Percentiles rank a stretch among this genome's conserved stretches.
Evolutionary conservation across 2,113 vertebrate species (phyloP).

Genomic region (Reinhardtius hippoglossoides): DNA sequence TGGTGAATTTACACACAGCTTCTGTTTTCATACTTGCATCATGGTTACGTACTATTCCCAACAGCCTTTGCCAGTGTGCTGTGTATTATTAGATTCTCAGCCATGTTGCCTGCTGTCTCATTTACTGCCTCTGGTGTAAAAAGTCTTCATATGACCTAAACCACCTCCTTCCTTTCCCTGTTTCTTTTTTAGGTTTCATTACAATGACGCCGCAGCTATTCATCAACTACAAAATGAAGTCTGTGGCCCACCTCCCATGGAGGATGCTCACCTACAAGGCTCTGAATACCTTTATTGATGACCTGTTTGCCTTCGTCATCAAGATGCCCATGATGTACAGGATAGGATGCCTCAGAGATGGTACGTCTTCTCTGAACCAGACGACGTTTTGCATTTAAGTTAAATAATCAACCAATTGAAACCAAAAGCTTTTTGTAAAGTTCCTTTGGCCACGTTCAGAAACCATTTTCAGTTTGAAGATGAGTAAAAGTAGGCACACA

Average conservation of each 20-base stretch:
- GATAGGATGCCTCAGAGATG: conserved; percentile 95
- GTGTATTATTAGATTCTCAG: conserved; percentile 45
- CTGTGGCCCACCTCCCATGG: conserved; percentile 96
- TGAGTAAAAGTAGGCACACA: not conserved
- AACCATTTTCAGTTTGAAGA: not conserved
- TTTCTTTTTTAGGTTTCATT: conserved; percentile 86
- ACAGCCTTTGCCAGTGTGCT: conserved; percentile 18
- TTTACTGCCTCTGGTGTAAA: conserved; percentile 10
- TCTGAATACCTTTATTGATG: conserved; percentile 96
- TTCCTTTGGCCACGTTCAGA: not conserved
- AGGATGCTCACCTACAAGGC: conserved; percentile 98
- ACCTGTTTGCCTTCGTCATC: conserved; percentile 97
- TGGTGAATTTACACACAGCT: conserved; percentile 9
- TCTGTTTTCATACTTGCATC: conserved; percentile 57
- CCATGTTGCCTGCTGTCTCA: conserved; percentile 11
- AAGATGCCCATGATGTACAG: conserved; percentile 99
- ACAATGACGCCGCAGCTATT: conserved; percentile 97
- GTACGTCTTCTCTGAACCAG: conserved; percentile 65
- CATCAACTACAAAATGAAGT: conserved; percentile 98
- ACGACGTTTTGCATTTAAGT: not conserved
- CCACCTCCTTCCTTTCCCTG: not conserved
- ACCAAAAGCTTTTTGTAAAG: too few relatives aligned
- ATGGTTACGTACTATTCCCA: conserved; percentile 55
- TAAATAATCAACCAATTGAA: not conserved
- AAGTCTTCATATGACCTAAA: conserved; percentile 29